Evolutionary conservation across 2,797 vertebrate genomes (phyloP).

Genomic region (Anguilla megastoma): DNA sequence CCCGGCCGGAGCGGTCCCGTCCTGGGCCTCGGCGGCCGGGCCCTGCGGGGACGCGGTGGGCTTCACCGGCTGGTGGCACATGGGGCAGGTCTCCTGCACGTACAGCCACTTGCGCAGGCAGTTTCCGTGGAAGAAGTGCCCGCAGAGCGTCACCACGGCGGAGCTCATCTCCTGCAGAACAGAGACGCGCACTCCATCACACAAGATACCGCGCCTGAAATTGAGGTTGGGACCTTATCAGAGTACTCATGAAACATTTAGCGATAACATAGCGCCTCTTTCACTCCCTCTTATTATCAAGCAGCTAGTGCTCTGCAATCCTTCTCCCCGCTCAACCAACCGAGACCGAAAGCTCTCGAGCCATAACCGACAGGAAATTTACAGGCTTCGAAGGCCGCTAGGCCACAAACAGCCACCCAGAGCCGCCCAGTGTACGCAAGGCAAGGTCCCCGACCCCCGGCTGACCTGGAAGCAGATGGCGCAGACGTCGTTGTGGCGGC

Average conservation of each 20-base stretch:
- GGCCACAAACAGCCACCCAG: not conserved
- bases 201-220: not conserved
- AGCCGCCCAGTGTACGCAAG: not conserved
- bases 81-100: constrained; percentile 83
- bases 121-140: constrained; percentile 80
- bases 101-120: constrained; percentile 86
- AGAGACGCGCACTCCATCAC: not conserved
- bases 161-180: constrained; percentile 76
- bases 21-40: not conserved
- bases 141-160: constrained; percentile 79
- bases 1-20: constrained; percentile 8
- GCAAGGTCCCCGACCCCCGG: not conserved
- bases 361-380: not conserved
- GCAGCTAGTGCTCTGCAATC: not conserved
- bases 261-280: not conserved
- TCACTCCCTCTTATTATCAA: not conserved
- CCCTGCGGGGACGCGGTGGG: constrained; percentile 34
- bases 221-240: not conserved
- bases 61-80: constrained; percentile 79
- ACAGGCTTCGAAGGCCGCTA: not conserved
- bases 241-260: not conserved
- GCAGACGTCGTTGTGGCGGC: constrained; percentile 77
- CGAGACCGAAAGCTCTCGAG: not conserved
- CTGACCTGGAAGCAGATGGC: constrained; percentile 88
- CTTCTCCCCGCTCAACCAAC: not conserved